Percentiles rank a stretch among this genome's conserved stretches.
phyloP scores from a whole-genome alignment of 2,797 vertebrate genomes.

The Cirrhinus mrigala region DNA sequence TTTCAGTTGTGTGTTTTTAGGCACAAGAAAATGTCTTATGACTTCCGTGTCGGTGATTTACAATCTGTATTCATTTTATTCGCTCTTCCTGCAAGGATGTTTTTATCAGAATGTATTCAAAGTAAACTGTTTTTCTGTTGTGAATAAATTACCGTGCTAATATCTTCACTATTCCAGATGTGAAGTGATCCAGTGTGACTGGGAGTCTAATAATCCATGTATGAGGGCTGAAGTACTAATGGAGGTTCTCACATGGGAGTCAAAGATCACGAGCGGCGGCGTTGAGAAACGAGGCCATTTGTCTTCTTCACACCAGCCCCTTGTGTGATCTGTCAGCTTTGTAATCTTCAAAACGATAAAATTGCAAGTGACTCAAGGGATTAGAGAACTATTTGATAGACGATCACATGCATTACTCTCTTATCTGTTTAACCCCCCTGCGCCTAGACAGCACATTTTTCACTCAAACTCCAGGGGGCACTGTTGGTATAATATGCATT shows the following conservation, averaged over 20 bases:
- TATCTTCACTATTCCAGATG: background rate
- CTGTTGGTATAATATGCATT: slow-evolving; percentile 50
- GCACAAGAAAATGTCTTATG: background rate
- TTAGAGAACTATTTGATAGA: slow-evolving; percentile 42
- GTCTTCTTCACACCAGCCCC: slow-evolving; percentile 27
- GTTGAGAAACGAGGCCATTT: slow-evolving; percentile 49
- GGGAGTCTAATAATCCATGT: slow-evolving; percentile 40
- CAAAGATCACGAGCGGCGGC: slow-evolving; percentile 52
- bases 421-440: background rate
- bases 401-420: slow-evolving; percentile 40
- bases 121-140: too few species aligned
- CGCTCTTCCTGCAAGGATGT: background rate
- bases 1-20: background rate
- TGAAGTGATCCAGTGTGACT: background rate
- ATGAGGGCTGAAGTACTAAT: slow-evolving; percentile 34
- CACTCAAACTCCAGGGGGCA: slow-evolving; percentile 60
- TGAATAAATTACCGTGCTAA: too few species aligned
- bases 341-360: slow-evolving; percentile 20
- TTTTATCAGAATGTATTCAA: too few species aligned
- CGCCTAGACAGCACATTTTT: background rate
- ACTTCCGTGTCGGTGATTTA: background rate
- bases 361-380: slow-evolving; percentile 28
- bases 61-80: background rate
- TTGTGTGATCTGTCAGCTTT: slow-evolving; percentile 39
- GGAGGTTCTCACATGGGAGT: slow-evolving; percentile 55